Percentiles rank a stretch among this genome's conserved stretches.
Evolutionary conservation across 1,140 invertebrate genomes (phyloP).

Genomic region (Drosophila sp.): DNA sequence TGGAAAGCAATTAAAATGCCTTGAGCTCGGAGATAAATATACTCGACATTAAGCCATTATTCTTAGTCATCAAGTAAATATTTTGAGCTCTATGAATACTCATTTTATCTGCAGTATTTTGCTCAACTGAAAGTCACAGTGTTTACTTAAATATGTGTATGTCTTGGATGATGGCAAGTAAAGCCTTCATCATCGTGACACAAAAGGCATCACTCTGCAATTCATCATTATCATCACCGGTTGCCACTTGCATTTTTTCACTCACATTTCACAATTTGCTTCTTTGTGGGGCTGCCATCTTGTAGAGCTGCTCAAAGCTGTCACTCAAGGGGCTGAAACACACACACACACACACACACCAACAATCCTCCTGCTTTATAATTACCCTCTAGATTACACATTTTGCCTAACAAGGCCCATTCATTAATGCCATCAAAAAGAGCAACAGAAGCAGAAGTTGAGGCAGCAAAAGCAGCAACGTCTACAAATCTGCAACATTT

Average conservation of each 20-base stretch:
- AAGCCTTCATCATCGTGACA: conserved; percentile 8
- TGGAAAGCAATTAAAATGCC: neutral
- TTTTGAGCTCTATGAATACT: neutral
- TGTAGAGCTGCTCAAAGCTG: conserved; percentile 10
- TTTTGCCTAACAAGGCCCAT: conserved; percentile 69
- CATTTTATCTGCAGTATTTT: neutral
- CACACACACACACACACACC: conserved; percentile 1
- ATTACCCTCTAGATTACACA: conserved; percentile 75
- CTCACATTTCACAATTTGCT: conserved; percentile 7
- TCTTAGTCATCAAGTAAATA: neutral
- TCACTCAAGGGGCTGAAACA: conserved; percentile 19
- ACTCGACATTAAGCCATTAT: neutral
- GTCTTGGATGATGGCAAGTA: conserved; percentile 10
- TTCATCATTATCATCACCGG: conserved; percentile 31
- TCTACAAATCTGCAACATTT: conserved; percentile 69
- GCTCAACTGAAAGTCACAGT: conserved; percentile 13
- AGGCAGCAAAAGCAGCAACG: conserved; percentile 47
- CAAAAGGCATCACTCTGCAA: conserved; percentile 26
- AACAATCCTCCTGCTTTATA: conserved; percentile 54
- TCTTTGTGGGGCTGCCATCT: conserved; percentile 6
- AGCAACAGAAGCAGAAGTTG: conserved; percentile 46
- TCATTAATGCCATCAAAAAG: conserved; percentile 75
- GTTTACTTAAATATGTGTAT: neutral
- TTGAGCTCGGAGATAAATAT: neutral
- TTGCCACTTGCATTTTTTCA: conserved; percentile 13